phyloP scores from a whole-genome alignment of 2,888 invertebrate genomes.

The Dryadula phaetusa region DNA sequence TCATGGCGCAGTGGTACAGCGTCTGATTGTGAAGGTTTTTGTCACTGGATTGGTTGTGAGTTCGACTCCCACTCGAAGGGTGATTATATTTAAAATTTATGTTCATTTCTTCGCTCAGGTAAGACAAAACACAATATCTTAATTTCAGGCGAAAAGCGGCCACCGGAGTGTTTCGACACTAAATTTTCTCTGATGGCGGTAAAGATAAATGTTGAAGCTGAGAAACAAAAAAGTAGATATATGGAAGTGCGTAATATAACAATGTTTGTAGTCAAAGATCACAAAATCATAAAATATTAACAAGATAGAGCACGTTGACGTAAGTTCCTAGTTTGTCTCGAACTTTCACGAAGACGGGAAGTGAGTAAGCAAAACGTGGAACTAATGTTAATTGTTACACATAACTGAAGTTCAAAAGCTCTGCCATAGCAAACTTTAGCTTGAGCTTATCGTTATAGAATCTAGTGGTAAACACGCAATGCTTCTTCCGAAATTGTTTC shows the following conservation, averaged over 20 bases:
- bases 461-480: slow-evolving; percentile 40
- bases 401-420: slow-evolving; percentile 37
- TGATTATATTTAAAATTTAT: too few relatives aligned
- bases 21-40: too few relatives aligned
- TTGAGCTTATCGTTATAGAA: slow-evolving; percentile 43
- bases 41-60: too few relatives aligned
- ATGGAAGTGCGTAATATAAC: not conserved
- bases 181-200: too few relatives aligned
- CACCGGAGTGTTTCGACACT: too few relatives aligned
- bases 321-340: slow-evolving; percentile 11
- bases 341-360: slow-evolving; percentile 27
- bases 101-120: too few relatives aligned
- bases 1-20: too few relatives aligned
- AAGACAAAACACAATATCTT: too few relatives aligned
- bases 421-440: slow-evolving; percentile 39
- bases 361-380: slow-evolving; percentile 38
- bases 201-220: too few relatives aligned
- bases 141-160: too few relatives aligned
- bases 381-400: slow-evolving; percentile 40
- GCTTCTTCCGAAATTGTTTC: slow-evolving; percentile 25
- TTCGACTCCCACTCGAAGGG: too few relatives aligned
- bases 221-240: too few relatives aligned
- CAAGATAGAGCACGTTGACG: slow-evolving; percentile 2
- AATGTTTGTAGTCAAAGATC: slow-evolving; percentile 3
- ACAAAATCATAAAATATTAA: slow-evolving; percentile 20